Conservation (phyloP, 2,888 invertebrate species). For the Cryptops parisi region DNA sequence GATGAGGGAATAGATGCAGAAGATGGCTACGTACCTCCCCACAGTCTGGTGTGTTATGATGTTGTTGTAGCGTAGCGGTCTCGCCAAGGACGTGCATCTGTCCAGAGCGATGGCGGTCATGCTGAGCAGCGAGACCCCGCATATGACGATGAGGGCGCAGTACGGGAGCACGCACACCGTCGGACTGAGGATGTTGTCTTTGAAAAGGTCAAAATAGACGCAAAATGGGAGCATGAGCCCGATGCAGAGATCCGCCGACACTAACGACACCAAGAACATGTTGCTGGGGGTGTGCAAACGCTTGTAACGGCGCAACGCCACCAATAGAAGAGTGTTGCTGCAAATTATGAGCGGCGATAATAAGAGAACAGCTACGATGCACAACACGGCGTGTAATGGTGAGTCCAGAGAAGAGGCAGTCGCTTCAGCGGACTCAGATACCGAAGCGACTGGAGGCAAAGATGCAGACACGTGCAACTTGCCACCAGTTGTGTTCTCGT, state of each 20-base stretch:
- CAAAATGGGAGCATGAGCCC: constrained; percentile 45
- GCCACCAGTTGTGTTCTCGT: constrained; percentile 9
- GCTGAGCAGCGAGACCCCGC: constrained; percentile 44
- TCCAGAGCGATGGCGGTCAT: constrained; percentile 48
- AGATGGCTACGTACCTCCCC: constrained; percentile 40
- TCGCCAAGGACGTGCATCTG: constrained; percentile 42
- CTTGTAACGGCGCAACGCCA: constrained; percentile 44
- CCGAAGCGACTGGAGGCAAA: neutral
- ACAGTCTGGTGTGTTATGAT: constrained; percentile 46
- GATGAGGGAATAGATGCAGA: constrained; percentile 43
- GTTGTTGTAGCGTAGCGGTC: constrained; percentile 45
- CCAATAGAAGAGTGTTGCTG: constrained; percentile 43
- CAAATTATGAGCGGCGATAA: constrained; percentile 40
- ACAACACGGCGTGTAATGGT: constrained; percentile 10
- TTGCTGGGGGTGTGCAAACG: constrained; percentile 46
- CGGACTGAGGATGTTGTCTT: constrained; percentile 22
- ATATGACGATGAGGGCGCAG: constrained; percentile 42
- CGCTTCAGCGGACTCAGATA: constrained; percentile 17
- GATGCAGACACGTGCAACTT: neutral
- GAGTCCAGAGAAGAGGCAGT: too few species aligned
- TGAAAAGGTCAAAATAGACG: constrained; percentile 42
- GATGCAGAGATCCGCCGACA: constrained; percentile 44
- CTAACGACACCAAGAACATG: constrained; percentile 44
- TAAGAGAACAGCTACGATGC: constrained; percentile 11
- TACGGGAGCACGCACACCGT: constrained; percentile 43